Evolutionary conservation across 2,113 vertebrate species (phyloP).

Genomic region (Chionis minor): DNA sequence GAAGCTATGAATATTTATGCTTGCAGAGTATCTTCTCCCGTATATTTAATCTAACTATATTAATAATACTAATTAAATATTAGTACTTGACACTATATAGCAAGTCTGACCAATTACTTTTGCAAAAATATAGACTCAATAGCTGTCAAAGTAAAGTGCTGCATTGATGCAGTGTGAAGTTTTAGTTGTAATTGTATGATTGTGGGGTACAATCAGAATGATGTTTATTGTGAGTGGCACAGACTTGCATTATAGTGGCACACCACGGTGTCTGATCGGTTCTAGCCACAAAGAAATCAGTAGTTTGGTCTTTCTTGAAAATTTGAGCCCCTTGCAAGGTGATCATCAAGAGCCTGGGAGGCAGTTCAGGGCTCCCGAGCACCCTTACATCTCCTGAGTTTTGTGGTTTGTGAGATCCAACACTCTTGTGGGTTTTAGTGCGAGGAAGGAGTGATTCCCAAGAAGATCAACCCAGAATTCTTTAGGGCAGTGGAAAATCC

Average conservation of each 20-base stretch:
- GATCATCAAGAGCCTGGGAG: too few species aligned
- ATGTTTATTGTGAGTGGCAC: background rate
- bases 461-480: background rate
- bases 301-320: background rate
- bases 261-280: accelerated
- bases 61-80: background rate
- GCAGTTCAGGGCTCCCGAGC: background rate
- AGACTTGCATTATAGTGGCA: background rate
- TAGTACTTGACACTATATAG: background rate
- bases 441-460: background rate
- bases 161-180: background rate
- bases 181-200: background rate
- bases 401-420: background rate
- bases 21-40: background rate
- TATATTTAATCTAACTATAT: background rate
- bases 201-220: too few species aligned
- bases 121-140: background rate
- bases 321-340: background rate
- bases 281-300: background rate
- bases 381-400: background rate
- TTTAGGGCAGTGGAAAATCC: background rate
- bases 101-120: background rate
- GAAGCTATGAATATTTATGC: background rate
- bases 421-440: background rate
- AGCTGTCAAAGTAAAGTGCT: background rate